These are phyloP conservation scores for Ciconia boyciana DNA, from an alignment of 2,113 vertebrate genomes.

Conservation along the genomic window DNA sequence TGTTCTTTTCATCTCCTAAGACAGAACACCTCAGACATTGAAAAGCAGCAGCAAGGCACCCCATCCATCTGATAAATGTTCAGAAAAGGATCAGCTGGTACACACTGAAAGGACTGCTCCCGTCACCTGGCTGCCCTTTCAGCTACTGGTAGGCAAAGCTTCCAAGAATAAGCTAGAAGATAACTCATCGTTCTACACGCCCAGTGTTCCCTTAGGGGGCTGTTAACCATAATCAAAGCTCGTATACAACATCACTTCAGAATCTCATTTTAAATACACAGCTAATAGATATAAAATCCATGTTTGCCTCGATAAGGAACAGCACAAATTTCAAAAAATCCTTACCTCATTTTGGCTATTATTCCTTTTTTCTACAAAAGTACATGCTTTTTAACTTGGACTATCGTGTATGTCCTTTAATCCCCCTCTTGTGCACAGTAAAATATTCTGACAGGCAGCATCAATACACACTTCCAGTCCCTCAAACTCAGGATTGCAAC, in stretches of 20 bases:
- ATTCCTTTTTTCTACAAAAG: neutral
- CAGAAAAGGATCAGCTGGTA: neutral
- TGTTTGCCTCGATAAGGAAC: neutral
- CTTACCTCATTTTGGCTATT: neutral
- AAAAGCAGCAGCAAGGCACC: neutral
- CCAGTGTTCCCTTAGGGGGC: neutral
- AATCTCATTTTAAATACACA: neutral
- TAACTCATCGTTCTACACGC: neutral
- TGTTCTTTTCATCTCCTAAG: neutral
- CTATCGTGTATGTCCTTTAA: neutral
- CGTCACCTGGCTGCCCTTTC: neutral
- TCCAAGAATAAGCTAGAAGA: neutral
- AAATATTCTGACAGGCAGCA: neutral
- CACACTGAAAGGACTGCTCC: neutral
- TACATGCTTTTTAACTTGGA: neutral
- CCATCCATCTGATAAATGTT: fast-evolving
- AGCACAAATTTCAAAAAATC: neutral
- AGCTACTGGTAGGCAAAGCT: neutral
- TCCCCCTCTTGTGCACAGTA: neutral
- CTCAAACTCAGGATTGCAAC: neutral
- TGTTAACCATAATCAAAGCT: neutral
- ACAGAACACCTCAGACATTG: neutral
- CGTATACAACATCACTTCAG: fast-evolving
- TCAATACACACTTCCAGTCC: neutral
- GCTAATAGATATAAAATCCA: neutral